Base-by-base conservation (phyloP, 2,888 invertebrate species). In the Acleris laterana region DNA sequence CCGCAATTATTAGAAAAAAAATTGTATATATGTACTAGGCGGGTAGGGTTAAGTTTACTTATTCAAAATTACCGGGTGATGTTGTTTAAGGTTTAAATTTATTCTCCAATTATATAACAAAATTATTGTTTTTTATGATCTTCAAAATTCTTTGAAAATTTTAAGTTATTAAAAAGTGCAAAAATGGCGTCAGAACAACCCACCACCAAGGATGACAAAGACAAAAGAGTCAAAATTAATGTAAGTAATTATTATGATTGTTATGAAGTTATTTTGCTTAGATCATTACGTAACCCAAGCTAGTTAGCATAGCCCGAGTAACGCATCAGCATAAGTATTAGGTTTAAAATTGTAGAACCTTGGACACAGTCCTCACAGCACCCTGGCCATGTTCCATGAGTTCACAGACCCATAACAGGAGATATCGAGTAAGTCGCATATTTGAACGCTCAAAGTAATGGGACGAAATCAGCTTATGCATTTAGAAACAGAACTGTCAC, bases 191-290 rank as follows among this genome's bases (percentile, higher is more conserved):
- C 4, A 4, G 38, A 38, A 11, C 38, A 13, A 38, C 0, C 11
- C 13, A 13, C 38, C 4, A 4, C 13, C 32, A 32, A 32, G 7
- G 80, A 79, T 66, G 88, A 87, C 44, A 87, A 88, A 63, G 87
- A 88, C 69, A 90, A 90, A 70, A 81, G 84, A 71, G 90, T 91
- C 28, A 90, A 89, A 82, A 77, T 90, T 68, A 82, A 87, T 73
- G 90, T 90, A 76, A 71, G 77, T 73, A 32, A 22, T 19, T n/a
- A 11, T 38, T 22, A 9, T 42, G 9, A 19, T 19, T n/a, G 5
- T 25, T 22, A 6, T 22, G 38, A 20, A 32, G 16, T 55, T 3
- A 38, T 38, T 38, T 0, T 9, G 13, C 4, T 13, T 38, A 38
- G 38, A 38, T 13, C 13, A 11, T 38, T 1, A 9, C 38, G 3